Evolutionary conservation across 2,888 invertebrate species (phyloP).

Genomic region (Dusona sp.): DNA sequence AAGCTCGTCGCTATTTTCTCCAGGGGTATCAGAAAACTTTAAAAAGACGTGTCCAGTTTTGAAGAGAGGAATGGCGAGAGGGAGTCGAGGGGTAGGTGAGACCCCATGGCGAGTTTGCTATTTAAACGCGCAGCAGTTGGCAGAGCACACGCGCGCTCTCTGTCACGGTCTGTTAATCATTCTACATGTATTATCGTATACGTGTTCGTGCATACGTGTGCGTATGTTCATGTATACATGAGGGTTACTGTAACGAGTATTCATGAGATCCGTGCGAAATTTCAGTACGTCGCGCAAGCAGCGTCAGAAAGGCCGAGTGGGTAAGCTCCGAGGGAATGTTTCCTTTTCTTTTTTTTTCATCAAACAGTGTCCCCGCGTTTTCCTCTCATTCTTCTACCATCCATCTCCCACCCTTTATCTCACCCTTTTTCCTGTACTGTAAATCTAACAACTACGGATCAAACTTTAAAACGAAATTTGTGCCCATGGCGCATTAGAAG

Average conservation of each 20-base stretch:
- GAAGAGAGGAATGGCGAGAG: background rate
- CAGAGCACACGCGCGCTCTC: constrained; percentile 37
- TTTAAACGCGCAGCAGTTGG: constrained; percentile 33
- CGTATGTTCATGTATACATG: background rate
- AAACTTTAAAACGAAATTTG: background rate
- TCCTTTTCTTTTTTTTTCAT: constrained; percentile 33
- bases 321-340: constrained; percentile 45
- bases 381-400: background rate
- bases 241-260: constrained; percentile 31
- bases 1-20: constrained; percentile 27
- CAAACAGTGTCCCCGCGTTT: background rate
- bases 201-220: background rate
- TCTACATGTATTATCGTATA: constrained; percentile 12
- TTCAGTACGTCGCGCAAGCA: constrained; percentile 50
- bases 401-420: background rate
- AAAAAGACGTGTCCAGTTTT: constrained; percentile 37
- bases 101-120: constrained; percentile 40
- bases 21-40: constrained; percentile 3
- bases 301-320: constrained; percentile 33
- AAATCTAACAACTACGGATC: background rate
- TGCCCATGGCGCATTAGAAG: background rate
- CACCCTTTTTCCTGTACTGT: background rate
- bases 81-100: background rate
- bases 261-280: constrained; percentile 63
- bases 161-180: constrained; percentile 38